A percentile compares a stretch with the other conserved stretches of the same genome.
Evolutionary conservation across 2,113 vertebrate genomes (phyloP).

Genomic region (Anthoscopus minutus): DNA sequence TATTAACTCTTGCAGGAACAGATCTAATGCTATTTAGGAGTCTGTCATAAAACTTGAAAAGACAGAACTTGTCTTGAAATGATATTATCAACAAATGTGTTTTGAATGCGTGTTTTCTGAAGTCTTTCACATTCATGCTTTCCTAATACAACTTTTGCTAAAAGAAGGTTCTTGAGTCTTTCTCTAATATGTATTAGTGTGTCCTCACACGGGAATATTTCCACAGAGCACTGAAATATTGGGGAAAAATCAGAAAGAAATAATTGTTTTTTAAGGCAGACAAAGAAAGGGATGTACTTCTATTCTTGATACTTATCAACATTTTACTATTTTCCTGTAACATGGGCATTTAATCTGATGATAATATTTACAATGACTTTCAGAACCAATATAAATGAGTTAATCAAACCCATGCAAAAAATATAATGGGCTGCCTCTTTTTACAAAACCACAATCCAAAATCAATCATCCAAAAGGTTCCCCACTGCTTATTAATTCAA

Average conservation of each 20-base stretch:
- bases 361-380: background rate
- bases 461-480: background rate
- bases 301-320: background rate
- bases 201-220: background rate
- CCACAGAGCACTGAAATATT: background rate
- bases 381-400: background rate
- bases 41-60: background rate
- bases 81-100: background rate
- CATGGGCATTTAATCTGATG: background rate
- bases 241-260: background rate
- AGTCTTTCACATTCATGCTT: background rate
- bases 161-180: background rate
- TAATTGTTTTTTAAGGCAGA: background rate
- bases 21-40: background rate
- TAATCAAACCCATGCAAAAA: conserved; percentile 23
- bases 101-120: background rate
- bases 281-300: background rate
- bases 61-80: background rate
- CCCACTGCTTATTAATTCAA: background rate
- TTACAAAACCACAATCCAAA: background rate
- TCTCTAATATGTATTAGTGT: background rate
- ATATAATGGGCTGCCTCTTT: background rate
- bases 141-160: background rate
- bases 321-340: background rate
- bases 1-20: background rate